Conservation (phyloP, 2,888 invertebrate species). For the Drosophila meridiana region DNA sequence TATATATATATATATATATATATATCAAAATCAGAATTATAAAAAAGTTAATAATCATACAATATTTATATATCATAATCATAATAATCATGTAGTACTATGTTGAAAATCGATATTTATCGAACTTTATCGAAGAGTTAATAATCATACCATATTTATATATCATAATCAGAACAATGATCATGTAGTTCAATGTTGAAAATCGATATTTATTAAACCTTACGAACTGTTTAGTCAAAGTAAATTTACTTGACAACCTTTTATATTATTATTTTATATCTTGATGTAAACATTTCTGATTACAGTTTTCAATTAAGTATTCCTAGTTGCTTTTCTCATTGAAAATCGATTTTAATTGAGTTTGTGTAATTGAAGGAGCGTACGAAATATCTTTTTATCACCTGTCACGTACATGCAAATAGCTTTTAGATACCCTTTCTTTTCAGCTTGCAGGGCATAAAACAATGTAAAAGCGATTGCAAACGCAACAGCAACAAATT, state of each 20-base stretch:
- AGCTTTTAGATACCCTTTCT: not conserved
- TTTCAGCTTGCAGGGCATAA: not conserved
- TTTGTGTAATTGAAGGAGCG: not conserved
- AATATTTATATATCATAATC: no score
- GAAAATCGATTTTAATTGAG: not conserved
- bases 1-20: no score
- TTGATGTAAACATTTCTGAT: no score
- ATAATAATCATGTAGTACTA: not conserved
- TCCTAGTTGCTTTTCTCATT: not conserved
- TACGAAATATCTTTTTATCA: not conserved
- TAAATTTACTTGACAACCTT: not conserved
- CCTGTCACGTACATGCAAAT: not conserved
- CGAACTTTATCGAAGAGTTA: not conserved
- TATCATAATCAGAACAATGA: no score
- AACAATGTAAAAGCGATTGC: constrained; percentile 43
- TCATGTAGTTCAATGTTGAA: no score
- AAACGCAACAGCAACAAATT: constrained; percentile 42
- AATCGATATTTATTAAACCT: no score
- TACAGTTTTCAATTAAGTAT: not conserved
- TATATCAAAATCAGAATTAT: no score
- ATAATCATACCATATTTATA: no score
- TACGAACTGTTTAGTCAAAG: not conserved
- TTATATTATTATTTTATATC: not conserved
- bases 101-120: not conserved
- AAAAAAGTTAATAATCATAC: no score